Evolutionary conservation across 2,888 invertebrate species (phyloP), one percentile per base, ranked within the genome.

Genomic region (Cerastis leucographa): DNA sequence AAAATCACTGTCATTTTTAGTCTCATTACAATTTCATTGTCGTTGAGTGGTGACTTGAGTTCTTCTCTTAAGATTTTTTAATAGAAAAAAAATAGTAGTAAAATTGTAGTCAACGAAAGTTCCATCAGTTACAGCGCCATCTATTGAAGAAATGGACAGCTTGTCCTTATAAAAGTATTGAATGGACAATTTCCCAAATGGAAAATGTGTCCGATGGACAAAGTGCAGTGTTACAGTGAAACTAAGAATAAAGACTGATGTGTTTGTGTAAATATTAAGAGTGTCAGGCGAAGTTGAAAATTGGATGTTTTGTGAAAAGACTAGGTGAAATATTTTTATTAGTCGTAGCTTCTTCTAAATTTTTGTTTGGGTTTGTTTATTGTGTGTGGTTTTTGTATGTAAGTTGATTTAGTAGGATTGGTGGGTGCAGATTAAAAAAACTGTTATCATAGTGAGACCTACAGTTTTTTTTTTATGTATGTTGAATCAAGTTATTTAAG

Each of bases 201-300:
- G 59, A 51, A 25, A 61, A 1, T 11, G 9, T 51, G 22, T 29
- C n/a, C 4, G 0, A 49, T 29, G 56, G 59, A 71, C 49, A 54
- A 67, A 72, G 65, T 74, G 83, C 42, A 71, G 84, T 81, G 83
- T 78, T 68, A 51, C 74, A 74, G 83, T 83, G 71, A 81, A 74
- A 66, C 25, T 76, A 83, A 71, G 62, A 80, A 35, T 51, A 59
- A 84, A 84, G 84, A 84, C 84, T 84, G 83, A 84, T 78, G 84
- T 78, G 83, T 71, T n/a, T 49, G 74, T 81, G 81, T 84, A 84
- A 66, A 84, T 84, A 84, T 1, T 67, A 72, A 59, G 49, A 62
- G 78, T 81, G 51, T 75, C 35, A 14, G n/a, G 25, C 1, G 51
- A 44, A 72, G 62, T 76, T 56, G 8, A 71, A 56, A 61, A 67